Evolutionary conservation across 2,113 vertebrate species (phyloP), one percentile per base, ranked within the genome.

Genomic region (Kryptolebias marmoratus): DNA sequence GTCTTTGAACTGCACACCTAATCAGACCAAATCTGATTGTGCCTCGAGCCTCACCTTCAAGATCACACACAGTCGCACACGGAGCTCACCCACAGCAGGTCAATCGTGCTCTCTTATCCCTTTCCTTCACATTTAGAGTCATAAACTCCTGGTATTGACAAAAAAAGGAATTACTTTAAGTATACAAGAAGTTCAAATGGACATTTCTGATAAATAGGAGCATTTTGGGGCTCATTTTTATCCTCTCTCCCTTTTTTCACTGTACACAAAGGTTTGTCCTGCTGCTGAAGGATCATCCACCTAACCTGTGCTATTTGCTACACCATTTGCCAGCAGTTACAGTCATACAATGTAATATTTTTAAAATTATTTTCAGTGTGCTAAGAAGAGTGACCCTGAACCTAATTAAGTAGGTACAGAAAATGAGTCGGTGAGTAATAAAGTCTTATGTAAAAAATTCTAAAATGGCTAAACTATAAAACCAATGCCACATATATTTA

Each of bases 11-110:
- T 71, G 69, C 75, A 31, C 42, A 42, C 27, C 70, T 77, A 87
- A 85, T 87, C 75, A 71, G 67, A 71, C 49, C 50, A 61, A 60
- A 80, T 70, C 49, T 68, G 48, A 65, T n/a, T 36, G 27, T 61
- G 74, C 86, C 74, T 72, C 65, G 28, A 80, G 80, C 52, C 6
- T 77, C 71, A 80, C 69, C 75, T 73, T 82, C 73, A 83, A 42
- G 11, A 77, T 67, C 50, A 64, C 53, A 57, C 47, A 22, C 30
- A 22, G 6, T 67, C 50, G 60, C 53, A 57, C 39, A 22, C 30
- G 16, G 9, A 75, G 42, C 47, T 52, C 56, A 28, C 30, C 60
- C 9, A 30, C 42, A 58, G 49, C 57, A 60, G 69, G 66, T 66
- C 71, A 71, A 27, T 83, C 62, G 61, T 48, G 47, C 36, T 30